Conservation (phyloP, 2,888 invertebrate genomes). For the Ennomos fuscantarius region DNA sequence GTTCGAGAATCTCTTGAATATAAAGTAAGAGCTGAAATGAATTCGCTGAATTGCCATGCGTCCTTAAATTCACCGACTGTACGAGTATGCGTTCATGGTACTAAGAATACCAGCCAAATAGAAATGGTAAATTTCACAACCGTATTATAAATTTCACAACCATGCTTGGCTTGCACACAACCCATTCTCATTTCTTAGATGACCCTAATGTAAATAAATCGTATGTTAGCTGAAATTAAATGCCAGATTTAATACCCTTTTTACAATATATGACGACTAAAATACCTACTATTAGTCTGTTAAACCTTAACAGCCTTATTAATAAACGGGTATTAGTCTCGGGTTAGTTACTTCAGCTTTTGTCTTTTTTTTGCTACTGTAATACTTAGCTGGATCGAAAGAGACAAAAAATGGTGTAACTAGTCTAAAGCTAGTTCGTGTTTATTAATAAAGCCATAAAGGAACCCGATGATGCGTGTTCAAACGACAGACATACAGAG, state of each 20-base stretch:
- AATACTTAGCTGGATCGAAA: too few relatives aligned
- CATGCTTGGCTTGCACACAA: conserved; percentile 51
- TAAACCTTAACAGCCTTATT: too few relatives aligned
- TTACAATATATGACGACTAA: conserved; percentile 30
- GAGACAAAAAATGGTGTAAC: too few relatives aligned
- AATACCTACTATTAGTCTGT: too few relatives aligned
- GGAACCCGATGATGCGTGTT: too few relatives aligned
- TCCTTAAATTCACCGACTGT: conserved; percentile 39
- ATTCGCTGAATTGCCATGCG: conserved; percentile 45
- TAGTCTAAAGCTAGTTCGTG: too few relatives aligned
- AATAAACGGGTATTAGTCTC: too few relatives aligned
- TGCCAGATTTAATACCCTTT: conserved; percentile 52
- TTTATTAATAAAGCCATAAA: too few relatives aligned
- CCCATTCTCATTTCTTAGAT: conserved; percentile 68
- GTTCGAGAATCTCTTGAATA: conserved; percentile 45
- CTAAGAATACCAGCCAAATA: conserved; percentile 44
- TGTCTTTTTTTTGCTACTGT: too few relatives aligned
- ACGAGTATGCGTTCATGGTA: conserved; percentile 32
- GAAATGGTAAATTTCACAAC: conserved; percentile 58
- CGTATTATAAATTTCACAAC: conserved; percentile 58
- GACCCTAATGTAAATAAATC: conserved; percentile 67
- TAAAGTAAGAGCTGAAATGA: conserved; percentile 44
- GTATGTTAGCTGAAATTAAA: conserved; percentile 60
- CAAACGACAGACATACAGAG: too few relatives aligned
- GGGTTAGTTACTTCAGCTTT: too few relatives aligned